phyloP scores from a whole-genome alignment of 2,888 invertebrate species.

The Pycnomerus fuliginosus region DNA sequence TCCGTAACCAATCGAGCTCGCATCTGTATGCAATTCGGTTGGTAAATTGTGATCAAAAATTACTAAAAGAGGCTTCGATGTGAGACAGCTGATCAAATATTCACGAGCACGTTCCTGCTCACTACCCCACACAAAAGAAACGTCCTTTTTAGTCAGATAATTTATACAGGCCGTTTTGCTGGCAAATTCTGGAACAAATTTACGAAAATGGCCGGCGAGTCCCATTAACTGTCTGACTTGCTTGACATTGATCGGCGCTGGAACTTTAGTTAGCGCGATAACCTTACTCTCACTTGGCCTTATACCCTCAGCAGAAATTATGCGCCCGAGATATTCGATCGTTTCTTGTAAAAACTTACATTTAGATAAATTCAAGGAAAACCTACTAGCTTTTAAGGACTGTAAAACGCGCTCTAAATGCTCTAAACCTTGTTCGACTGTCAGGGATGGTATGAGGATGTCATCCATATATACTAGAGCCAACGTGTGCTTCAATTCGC shows the following conservation, averaged over 20 bases:
- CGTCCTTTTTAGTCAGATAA: too few relatives aligned
- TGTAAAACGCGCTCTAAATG: constrained; percentile 15
- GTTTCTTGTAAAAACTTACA: constrained; percentile 25
- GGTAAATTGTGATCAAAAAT: constrained; percentile 30
- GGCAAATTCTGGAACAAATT: constrained; percentile 23
- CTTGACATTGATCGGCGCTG: constrained; percentile 20
- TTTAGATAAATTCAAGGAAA: constrained; percentile 27
- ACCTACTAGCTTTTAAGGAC: constrained; percentile 9
- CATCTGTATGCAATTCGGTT: constrained; percentile 37
- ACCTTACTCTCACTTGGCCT: constrained; percentile 25
- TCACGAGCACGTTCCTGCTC: not conserved
- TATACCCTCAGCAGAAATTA: constrained; percentile 24
- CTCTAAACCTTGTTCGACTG: constrained; percentile 19
- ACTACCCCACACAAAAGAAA: not conserved
- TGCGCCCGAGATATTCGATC: constrained; percentile 26
- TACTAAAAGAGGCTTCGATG: too few relatives aligned
- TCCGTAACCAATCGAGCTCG: constrained; percentile 31
- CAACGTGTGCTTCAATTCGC: too few relatives aligned
- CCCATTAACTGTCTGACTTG: constrained; percentile 28
- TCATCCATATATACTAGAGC: constrained; percentile 27
- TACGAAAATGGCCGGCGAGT: constrained; percentile 25
- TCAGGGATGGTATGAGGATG: constrained; percentile 24
- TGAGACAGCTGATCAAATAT: too few relatives aligned
- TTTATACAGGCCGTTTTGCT: constrained; percentile 13
- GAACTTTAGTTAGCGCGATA: constrained; percentile 18